Conservation (phyloP, 2,113 vertebrate genomes). For the Rhegmatorhina hoffmannsi region DNA sequence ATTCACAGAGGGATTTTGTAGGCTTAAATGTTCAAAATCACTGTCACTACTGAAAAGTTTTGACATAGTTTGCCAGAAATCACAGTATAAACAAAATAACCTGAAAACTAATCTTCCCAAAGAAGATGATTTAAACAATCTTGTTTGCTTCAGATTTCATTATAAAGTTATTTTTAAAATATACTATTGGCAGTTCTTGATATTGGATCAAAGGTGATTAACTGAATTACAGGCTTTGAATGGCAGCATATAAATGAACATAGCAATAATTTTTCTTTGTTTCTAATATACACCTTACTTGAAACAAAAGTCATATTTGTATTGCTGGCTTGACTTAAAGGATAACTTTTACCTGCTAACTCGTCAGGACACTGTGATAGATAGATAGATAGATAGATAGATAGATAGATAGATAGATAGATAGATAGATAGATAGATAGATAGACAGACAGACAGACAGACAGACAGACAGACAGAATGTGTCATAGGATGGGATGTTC, state of each 20-base stretch:
- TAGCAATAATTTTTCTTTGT: neutral
- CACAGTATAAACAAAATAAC: neutral
- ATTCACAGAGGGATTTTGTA: neutral
- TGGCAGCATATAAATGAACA: neutral
- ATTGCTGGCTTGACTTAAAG: neutral
- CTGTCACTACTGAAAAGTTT: neutral
- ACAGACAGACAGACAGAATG: neutral
- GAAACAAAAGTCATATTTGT: neutral
- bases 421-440: too few species aligned
- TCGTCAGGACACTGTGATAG: neutral
- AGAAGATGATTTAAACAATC: neutral
- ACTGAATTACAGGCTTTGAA: neutral
- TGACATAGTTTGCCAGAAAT: neutral
- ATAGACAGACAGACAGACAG: neutral
- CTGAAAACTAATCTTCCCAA: neutral
- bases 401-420: too few species aligned
- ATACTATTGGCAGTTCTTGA: neutral
- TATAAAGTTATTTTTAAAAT: neutral
- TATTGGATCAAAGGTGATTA: neutral
- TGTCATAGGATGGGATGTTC: neutral
- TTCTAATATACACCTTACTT: neutral
- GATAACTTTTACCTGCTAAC: neutral
- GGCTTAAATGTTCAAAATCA: neutral
- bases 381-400: rapidly evolving
- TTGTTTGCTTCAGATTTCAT: neutral